These are phyloP conservation scores for Mellilla xanthometata DNA, from an alignment of 2,888 invertebrate genomes.

Conservation along the genomic window DNA sequence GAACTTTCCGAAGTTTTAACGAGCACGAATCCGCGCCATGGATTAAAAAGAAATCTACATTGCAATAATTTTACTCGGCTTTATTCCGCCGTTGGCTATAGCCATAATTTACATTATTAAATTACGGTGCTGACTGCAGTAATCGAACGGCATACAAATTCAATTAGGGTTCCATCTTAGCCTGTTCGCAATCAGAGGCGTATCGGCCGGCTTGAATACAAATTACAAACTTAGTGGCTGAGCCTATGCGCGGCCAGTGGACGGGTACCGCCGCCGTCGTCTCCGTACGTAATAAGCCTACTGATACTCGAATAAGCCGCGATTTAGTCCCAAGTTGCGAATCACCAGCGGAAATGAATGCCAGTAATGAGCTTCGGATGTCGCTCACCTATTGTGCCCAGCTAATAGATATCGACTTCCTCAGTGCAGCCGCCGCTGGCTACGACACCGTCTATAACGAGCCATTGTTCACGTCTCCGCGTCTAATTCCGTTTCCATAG, in stretches of 20 bases:
- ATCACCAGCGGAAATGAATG: conserved; percentile 76
- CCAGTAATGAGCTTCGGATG: conserved; percentile 81
- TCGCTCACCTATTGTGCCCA: conserved; percentile 81
- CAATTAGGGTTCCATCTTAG: background rate
- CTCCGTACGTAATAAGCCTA: conserved; percentile 39
- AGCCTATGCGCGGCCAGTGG: background rate
- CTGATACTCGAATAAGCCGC: conserved; percentile 53
- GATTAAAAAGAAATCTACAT: no score
- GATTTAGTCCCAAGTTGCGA: conserved; percentile 68
- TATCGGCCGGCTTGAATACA: conserved; percentile 4
- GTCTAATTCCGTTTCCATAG: conserved; percentile 64
- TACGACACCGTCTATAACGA: conserved; percentile 67
- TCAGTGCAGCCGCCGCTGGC: conserved; percentile 67
- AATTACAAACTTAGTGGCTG: conserved; percentile 9
- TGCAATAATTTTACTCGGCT: no score
- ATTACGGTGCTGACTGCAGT: background rate
- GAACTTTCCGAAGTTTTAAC: no score
- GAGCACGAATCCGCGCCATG: no score
- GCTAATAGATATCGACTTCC: conserved; percentile 82
- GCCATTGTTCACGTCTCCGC: conserved; percentile 70
- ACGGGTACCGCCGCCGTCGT: conserved; percentile 8
- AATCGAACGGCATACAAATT: background rate
- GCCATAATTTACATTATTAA: no score
- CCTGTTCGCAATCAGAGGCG: conserved; percentile 1
- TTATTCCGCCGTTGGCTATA: no score